Conservation (phyloP, 2,797 vertebrate species). For the Hipposideros larvatus region DNA sequence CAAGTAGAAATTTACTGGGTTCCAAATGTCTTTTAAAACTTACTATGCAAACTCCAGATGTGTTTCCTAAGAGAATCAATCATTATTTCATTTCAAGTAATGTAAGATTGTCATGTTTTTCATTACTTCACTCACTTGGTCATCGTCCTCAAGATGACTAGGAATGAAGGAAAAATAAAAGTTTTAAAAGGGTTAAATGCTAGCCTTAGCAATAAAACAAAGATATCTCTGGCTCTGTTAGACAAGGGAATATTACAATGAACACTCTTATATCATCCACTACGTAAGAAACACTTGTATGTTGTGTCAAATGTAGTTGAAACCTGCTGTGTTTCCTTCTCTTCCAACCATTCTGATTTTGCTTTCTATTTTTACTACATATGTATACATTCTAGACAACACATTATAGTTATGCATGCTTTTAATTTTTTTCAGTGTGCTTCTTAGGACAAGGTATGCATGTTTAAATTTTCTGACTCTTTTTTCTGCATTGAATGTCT, state of each 20-base stretch:
- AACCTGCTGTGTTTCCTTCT: not conserved
- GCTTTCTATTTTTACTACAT: not conserved
- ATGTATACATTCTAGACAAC: not conserved
- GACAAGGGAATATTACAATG: not conserved
- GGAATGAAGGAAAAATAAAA: not conserved
- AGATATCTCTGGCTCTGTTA: not conserved
- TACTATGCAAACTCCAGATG: not conserved
- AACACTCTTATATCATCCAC: not conserved
- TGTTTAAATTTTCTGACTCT: not conserved
- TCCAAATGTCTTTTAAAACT: not conserved
- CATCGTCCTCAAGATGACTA: not conserved
- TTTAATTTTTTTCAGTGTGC: not conserved
- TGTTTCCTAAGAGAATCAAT: not conserved
- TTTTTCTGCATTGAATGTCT: not conserved
- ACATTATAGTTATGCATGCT: not conserved
- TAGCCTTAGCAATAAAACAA: not conserved
- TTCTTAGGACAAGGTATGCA: not conserved
- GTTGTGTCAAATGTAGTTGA: not conserved
- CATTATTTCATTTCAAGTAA: not conserved
- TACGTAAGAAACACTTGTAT: not conserved
- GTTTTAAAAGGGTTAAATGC: not conserved
- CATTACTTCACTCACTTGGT: not conserved
- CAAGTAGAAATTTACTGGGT: not conserved
- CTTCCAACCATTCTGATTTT: not conserved
- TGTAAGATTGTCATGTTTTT: not conserved